Conservation (phyloP, 2,888 invertebrate species). For the Tachina fera region DNA sequence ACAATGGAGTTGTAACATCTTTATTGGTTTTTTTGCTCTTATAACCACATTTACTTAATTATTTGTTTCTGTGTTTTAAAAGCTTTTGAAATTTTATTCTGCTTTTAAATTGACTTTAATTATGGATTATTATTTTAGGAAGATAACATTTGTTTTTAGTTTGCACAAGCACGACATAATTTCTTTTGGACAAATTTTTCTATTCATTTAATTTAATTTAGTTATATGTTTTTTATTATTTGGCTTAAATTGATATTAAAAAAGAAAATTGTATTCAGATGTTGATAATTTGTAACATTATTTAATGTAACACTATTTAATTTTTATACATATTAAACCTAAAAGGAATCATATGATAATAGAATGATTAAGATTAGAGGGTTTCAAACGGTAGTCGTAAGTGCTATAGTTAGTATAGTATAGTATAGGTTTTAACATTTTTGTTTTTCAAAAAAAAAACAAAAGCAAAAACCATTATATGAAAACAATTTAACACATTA, state of each 20-base stretch:
- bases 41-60: conserved; percentile 55
- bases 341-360: no score
- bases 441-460: no score
- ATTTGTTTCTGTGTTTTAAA: conserved; percentile 33
- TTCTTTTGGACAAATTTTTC: not conserved
- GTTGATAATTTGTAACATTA: not conserved
- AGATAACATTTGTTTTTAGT: conserved; percentile 22
- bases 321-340: not conserved
- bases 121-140: conserved; percentile 40
- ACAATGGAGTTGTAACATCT: conserved; percentile 56
- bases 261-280: not conserved
- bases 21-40: conserved; percentile 44
- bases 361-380: no score
- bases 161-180: conserved; percentile 28
- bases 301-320: not conserved
- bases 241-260: not conserved
- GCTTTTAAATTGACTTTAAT: conserved; percentile 20
- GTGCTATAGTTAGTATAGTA: no score
- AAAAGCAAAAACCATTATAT: no score
- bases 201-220: not conserved
- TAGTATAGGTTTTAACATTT: no score
- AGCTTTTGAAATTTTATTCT: not conserved
- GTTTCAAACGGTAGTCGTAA: no score
- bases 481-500: no score
- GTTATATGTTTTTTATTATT: not conserved